These are phyloP conservation scores for Cyprinodon variegatus DNA, from an alignment of 2,113 vertebrate genomes.

Conservation along the genomic window DNA sequence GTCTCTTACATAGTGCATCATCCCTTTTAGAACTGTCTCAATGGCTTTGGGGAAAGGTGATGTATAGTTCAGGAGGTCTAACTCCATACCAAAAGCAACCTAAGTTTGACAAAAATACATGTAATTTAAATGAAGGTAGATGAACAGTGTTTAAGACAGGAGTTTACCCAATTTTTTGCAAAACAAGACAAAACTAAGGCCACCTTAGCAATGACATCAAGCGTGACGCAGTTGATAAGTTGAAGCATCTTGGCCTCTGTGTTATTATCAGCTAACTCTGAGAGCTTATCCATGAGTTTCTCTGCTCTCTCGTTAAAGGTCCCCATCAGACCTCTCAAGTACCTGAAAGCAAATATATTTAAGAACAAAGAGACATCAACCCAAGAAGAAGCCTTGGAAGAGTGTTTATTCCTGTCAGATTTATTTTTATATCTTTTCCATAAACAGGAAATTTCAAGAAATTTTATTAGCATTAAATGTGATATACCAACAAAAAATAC, in stretches of 20 bases:
- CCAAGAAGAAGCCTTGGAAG: not conserved
- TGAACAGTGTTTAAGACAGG: not conserved
- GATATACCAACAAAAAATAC: not conserved
- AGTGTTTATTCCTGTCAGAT: not conserved
- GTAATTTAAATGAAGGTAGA: not conserved
- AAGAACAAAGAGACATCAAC: not conserved
- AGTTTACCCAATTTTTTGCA: not conserved
- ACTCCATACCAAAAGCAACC: conserved; percentile 89
- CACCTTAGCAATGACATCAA: conserved; percentile 78
- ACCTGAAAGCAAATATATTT: conserved; percentile 53
- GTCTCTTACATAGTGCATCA: conserved; percentile 67
- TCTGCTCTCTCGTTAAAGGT: conserved; percentile 78
- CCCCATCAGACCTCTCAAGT: conserved; percentile 69
- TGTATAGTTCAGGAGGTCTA: conserved; percentile 75
- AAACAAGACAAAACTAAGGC: not conserved
- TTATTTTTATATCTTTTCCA: not conserved
- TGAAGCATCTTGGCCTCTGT: conserved; percentile 60
- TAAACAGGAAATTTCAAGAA: no score
- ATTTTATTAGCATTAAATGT: not conserved
- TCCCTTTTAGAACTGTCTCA: conserved; percentile 80
- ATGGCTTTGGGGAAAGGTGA: conserved; percentile 83
- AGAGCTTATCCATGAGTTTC: conserved; percentile 69
- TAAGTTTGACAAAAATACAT: conserved; percentile 41
- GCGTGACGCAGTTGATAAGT: conserved; percentile 69
- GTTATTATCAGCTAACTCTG: conserved; percentile 51